Evolutionary conservation across 2,888 invertebrate species (phyloP).

Genomic region (Eumerus sabulonum): DNA sequence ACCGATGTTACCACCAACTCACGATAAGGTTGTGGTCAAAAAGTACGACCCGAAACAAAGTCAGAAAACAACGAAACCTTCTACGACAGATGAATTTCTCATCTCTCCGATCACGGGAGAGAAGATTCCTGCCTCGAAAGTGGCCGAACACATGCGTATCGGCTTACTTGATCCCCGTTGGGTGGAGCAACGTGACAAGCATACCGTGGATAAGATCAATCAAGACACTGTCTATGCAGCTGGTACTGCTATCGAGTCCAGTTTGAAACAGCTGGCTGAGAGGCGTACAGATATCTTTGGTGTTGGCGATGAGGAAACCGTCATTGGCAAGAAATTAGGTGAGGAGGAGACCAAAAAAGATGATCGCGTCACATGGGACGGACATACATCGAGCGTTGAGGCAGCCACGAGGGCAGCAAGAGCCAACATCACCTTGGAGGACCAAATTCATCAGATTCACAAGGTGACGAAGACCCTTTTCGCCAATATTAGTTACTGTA

Average conservation of each 20-base stretch:
- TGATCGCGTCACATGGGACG: slow-evolving; percentile 98
- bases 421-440: slow-evolving; percentile 96
- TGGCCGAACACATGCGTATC: slow-evolving; percentile 98
- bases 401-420: slow-evolving; percentile 96
- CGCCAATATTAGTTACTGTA: neutral
- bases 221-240: slow-evolving; percentile 84
- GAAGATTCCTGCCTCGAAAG: slow-evolving; percentile 96
- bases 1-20: slow-evolving; percentile 90
- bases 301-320: slow-evolving; percentile 98
- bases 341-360: slow-evolving; percentile 92
- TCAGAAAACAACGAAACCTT: slow-evolving; percentile 82
- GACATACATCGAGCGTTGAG: slow-evolving; percentile 97
- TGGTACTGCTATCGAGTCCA: slow-evolving; percentile 95
- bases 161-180: slow-evolving; percentile 97
- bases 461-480: slow-evolving; percentile 80
- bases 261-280: slow-evolving; percentile 96
- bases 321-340: slow-evolving; percentile 98
- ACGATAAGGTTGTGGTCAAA: slow-evolving; percentile 96
- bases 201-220: slow-evolving; percentile 94
- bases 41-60: slow-evolving; percentile 97
- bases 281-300: slow-evolving; percentile 99
- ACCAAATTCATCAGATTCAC: slow-evolving; percentile 98
- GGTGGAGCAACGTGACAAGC: slow-evolving; percentile 97
- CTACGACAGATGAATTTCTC: slow-evolving; percentile 91
- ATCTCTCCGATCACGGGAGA: slow-evolving; percentile 99